Percentiles rank a stretch among this genome's conserved stretches.
These are phyloP conservation scores for Regulus satrapa DNA, from an alignment of 2,113 vertebrate genomes.

Conservation along the genomic window DNA sequence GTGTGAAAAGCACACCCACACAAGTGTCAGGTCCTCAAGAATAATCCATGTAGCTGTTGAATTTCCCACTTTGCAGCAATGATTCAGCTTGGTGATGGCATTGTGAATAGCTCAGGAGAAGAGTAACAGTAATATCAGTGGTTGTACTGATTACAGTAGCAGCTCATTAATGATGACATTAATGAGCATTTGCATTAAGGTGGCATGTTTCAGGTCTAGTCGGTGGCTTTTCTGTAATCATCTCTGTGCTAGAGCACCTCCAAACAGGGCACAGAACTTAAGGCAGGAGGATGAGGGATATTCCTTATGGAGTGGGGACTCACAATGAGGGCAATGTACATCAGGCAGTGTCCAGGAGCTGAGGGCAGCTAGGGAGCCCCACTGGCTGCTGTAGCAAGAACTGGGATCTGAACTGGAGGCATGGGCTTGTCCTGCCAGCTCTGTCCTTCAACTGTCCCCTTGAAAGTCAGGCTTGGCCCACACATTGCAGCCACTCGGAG, in stretches of 20 bases:
- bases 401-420: neutral
- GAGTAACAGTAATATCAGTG: neutral
- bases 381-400: neutral
- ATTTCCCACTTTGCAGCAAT: neutral
- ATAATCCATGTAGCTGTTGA: neutral
- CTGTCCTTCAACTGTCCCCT: neutral
- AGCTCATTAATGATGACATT: neutral
- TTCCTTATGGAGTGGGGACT: neutral
- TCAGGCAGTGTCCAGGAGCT: neutral
- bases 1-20: neutral
- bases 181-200: neutral
- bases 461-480: rapidly evolving
- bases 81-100: neutral
- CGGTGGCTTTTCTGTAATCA: rapidly evolving
- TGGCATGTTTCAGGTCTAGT: neutral
- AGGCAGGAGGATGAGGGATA: neutral
- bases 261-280: neutral
- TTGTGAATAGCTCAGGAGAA: neutral
- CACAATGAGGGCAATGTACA: neutral
- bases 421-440: neutral
- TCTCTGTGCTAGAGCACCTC: neutral
- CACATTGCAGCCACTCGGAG: neutral
- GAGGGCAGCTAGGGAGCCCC: neutral
- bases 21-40: neutral
- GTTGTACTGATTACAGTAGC: neutral